Evolutionary conservation across 2,888 invertebrate species (phyloP).

Genomic region (Phortica okadai): DNA sequence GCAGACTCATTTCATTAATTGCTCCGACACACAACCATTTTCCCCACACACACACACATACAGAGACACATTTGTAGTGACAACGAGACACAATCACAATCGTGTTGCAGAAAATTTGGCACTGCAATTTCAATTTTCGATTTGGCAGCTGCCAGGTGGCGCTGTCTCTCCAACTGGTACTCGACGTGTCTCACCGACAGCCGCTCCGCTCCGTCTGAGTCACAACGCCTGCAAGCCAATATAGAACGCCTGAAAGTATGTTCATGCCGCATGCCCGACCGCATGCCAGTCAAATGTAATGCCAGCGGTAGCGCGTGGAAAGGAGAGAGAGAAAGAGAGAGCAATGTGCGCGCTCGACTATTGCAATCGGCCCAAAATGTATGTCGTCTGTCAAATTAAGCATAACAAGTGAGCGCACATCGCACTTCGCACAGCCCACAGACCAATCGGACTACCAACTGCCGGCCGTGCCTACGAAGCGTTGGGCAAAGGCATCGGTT

Average conservation of each 20-base stretch:
- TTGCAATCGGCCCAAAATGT: slow-evolving; percentile 59
- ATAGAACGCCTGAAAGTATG: slow-evolving; percentile 4
- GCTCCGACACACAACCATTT: slow-evolving; percentile 46
- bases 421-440: background rate
- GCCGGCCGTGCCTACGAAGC: background rate
- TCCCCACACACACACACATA: slow-evolving; percentile 32
- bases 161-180: slow-evolving; percentile 65
- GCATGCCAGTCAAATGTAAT: background rate
- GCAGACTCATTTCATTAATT: slow-evolving; percentile 69
- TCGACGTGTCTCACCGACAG: background rate
- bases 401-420: slow-evolving; percentile 46
- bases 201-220: background rate
- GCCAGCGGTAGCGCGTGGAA: background rate
- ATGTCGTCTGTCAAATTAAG: slow-evolving; percentile 71
- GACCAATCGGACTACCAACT: too few species aligned
- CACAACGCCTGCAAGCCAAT: background rate
- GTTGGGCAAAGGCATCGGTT: background rate
- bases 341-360: slow-evolving; percentile 40
- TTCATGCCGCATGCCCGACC: background rate
- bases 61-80: background rate
- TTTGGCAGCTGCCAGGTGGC: slow-evolving; percentile 73
- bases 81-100: background rate
- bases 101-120: slow-evolving; percentile 60
- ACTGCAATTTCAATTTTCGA: slow-evolving; percentile 72
- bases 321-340: background rate